Base-by-base conservation (phyloP, 2,113 vertebrate genomes). In the zebrafish (Danio rerio) region DNA sequence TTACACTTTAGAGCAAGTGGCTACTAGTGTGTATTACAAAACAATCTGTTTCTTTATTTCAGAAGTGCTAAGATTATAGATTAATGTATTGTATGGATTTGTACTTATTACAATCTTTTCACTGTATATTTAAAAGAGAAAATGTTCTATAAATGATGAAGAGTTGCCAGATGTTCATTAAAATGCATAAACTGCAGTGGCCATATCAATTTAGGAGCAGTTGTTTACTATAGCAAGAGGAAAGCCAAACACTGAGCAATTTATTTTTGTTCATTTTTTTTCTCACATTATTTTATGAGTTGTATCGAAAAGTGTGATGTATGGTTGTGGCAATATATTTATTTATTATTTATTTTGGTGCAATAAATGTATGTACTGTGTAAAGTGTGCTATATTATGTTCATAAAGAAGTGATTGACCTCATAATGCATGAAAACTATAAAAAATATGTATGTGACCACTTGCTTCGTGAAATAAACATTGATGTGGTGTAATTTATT, bases 381-480 rank as follows among this genome's bases (percentile, higher is more conserved):
- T 82, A 63, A 53, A 69, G 20, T 81, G 49, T 31, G 62, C 82
- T 45, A 52, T 77, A 73, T 42, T 31, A 69, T 18, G 43, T 47
- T 15, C 7, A 15, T 71, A 52, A 52, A 68, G 43, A 81, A 58
- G 45, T 75, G 40, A 79, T 77, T 73, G 65, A 65, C 68, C 52
- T 81, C 52, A 52, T 52, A 87, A 71, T 70, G 86, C 86, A 87
- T 87, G 86, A 58, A 85, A 66, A 53, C 20, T 58, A 62, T 78
- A 66, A 68, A n/a, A 73, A 87, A 73, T 62, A 50, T 71, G 73
- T 78, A 52, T 63, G 16, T 85, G 69, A 62, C 13, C 61, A 55
- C 58, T 47, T 49, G 20, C 65, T 87, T 43, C 18, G 50, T 69
- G 8, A 75, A 87, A 83, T 85, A 85, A 87, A 87, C n/a, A 4